Conservation (phyloP, 2,888 invertebrate genomes). For the Coleophora flavipennella region DNA sequence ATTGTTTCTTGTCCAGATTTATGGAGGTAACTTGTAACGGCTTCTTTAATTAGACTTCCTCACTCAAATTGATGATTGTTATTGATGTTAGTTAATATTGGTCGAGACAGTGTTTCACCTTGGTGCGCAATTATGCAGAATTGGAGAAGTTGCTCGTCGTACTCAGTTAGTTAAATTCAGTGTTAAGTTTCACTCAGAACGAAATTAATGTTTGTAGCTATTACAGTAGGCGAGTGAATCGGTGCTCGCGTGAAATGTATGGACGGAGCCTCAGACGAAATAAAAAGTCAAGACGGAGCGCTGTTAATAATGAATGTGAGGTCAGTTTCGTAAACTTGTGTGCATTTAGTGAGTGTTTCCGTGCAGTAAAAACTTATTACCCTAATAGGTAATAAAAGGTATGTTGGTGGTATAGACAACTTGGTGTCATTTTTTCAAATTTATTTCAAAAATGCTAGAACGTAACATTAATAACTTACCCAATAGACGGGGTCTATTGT, state of each 20-base stretch:
- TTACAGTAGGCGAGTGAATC: constrained; percentile 8
- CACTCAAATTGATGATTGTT: constrained; percentile 68
- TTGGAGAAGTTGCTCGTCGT: constrained; percentile 28
- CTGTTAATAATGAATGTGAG: too few species aligned
- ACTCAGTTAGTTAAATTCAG: constrained; percentile 12
- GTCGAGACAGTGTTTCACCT: constrained; percentile 33
- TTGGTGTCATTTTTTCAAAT: too few species aligned
- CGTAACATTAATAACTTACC: too few species aligned
- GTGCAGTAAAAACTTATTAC: too few species aligned
- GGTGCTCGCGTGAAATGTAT: constrained; percentile 5
- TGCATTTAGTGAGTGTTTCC: too few species aligned
- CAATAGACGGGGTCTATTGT: too few species aligned
- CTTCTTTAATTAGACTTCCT: constrained; percentile 71
- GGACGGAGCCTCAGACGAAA: constrained; percentile 3
- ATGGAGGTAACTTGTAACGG: constrained; percentile 71
- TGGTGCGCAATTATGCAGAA: constrained; percentile 34
- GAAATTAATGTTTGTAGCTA: constrained; percentile 13
- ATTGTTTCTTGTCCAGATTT: constrained; percentile 67
- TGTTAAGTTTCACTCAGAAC: constrained; percentile 11
- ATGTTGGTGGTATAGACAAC: too few species aligned
- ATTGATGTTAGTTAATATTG: constrained; percentile 59
- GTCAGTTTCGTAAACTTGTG: too few species aligned
- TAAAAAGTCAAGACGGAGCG: too few species aligned
- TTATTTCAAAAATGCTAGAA: too few species aligned
- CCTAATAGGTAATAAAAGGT: constrained; percentile 13